Evolutionary conservation across 2,888 invertebrate genomes (phyloP).

Genomic region (Dendrolimus houi): DNA sequence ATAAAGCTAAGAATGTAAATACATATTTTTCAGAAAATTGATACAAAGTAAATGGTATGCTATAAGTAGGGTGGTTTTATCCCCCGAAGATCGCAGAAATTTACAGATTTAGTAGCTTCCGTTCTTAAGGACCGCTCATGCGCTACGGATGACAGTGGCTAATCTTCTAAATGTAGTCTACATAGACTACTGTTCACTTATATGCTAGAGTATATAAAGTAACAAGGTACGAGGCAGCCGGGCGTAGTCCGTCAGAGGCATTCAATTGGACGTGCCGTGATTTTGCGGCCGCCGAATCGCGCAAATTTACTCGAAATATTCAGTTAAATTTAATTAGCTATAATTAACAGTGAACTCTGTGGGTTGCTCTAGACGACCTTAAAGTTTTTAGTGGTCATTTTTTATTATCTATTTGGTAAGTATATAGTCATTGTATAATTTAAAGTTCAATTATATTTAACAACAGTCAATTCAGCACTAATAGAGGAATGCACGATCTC

Average conservation of each 20-base stretch:
- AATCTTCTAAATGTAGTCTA: conserved; percentile 51
- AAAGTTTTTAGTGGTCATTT: not conserved
- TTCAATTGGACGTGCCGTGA: conserved; percentile 28
- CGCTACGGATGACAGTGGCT: conserved; percentile 26
- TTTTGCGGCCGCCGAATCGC: conserved; percentile 14
- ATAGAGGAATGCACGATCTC: too few relatives aligned
- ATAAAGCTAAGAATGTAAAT: too few relatives aligned
- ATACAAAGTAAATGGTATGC: too few relatives aligned
- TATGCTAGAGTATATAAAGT: conserved; percentile 50
- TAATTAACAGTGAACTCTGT: not conserved
- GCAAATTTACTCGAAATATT: conserved; percentile 8
- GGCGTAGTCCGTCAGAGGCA: conserved; percentile 46
- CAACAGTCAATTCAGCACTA: too few relatives aligned
- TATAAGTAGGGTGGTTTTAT: not conserved
- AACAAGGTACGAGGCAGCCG: conserved; percentile 38
- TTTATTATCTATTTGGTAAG: not conserved
- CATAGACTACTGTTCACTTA: conserved; percentile 34
- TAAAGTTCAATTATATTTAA: too few relatives aligned
- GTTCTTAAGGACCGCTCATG: conserved; percentile 32
- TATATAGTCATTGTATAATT: not conserved
- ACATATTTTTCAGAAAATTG: too few relatives aligned
- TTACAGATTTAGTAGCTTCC: conserved; percentile 8
- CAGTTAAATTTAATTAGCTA: not conserved
- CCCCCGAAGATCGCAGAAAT: not conserved
- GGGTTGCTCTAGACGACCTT: conserved; percentile 5